Evolutionary conservation across 2,797 vertebrate genomes (phyloP), one percentile per base, ranked within the genome.

Genomic region (Bradypus variegatus): DNA sequence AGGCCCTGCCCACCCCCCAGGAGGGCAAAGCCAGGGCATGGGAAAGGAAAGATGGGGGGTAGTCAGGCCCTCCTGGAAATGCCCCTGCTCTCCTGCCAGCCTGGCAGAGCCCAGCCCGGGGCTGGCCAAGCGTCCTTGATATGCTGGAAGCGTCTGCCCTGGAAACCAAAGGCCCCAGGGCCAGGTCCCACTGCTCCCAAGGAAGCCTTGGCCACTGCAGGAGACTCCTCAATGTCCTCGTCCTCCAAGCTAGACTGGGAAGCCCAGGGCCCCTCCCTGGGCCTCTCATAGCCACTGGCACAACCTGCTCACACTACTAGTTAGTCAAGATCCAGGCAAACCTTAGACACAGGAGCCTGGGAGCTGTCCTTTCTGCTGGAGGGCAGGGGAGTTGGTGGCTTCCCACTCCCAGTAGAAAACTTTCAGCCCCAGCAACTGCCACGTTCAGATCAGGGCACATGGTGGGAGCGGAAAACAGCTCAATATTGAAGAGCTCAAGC

Each of bases 101-200:
- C 95, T 95, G 95, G 94, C 95, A 95, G 81, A 93, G 87, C 36
- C 2, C 10, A 76, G 73, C 45, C 80, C 21, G 12, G 45, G 64
- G 64, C 93, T 50, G 45, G 95, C 95, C 95, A 96, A 95, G 29
- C 3, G 41, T 93, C 90, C 91, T 96, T 96, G 90, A 58, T 94
- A 96, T 96, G 92, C 96, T 70, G 67, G n/a, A 94, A 45, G 90
- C 95, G 76, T 95, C 84, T 94, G 94, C 65, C 96, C 96, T 95
- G 95, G 75, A 96, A 96, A 95, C 92, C 88, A 82, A 84, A 90
- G 83, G 69, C 77, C 77, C 69, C 0, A 2, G 48, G 69, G 64
- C 90, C 83, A 84, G 79, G 90, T 33, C 91, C 41, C 62, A 2
- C 45, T 55, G 75, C 95, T 94, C 82, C 83, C 69, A 25, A 92